Base-by-base conservation (phyloP, 2,113 vertebrate genomes). In the Perca schrenkii region DNA sequence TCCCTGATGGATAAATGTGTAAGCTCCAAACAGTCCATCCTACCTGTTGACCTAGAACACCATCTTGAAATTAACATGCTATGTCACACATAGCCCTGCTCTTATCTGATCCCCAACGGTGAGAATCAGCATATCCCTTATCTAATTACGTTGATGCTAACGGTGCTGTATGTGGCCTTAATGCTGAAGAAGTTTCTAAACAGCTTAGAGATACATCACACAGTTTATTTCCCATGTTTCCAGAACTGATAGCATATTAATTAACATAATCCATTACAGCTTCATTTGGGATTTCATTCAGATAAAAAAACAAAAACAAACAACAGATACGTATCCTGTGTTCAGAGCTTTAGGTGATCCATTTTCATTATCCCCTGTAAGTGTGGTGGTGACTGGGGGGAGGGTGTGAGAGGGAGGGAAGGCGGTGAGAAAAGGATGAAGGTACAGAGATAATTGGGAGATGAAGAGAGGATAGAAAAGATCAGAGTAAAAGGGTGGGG, bases 181-280 rank as follows among this genome's bases (percentile, higher is more conserved):
- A 79, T 66, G 43, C 67, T 21, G 14, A 47, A 53, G 15, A 89
- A 57, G 36, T 82, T 89, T 72, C 57, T 70, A 83, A 88, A 86
- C 77, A 85, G 85, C 85, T 91, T 54, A 77, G 43, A 67, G 86
- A 89, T 90, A 58, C 86, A 82, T 49, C 75, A 65, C 84, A 77
- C 58, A 74, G 74, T 79, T 87, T 65, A 80, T 86, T 84, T 81
- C 79, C 85, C 73, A 79, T 74, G 80, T 87, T 88, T 71, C 82
- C 70, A 54, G 11, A 79, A 85, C 77, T 84, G 78, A 86, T 86
- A 71, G 40, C 83, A 77, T 83, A 80, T 86, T 83, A 80, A 91
- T 90, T 80, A 90, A 52, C 86, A 89, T 88, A 87, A 91, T 89
- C 91, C 89, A 86, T 84, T 80, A 6, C 53, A 78, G 68, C 36